phyloP scores from a whole-genome alignment of 2,797 vertebrate species.

The Sebastes glaucus region DNA sequence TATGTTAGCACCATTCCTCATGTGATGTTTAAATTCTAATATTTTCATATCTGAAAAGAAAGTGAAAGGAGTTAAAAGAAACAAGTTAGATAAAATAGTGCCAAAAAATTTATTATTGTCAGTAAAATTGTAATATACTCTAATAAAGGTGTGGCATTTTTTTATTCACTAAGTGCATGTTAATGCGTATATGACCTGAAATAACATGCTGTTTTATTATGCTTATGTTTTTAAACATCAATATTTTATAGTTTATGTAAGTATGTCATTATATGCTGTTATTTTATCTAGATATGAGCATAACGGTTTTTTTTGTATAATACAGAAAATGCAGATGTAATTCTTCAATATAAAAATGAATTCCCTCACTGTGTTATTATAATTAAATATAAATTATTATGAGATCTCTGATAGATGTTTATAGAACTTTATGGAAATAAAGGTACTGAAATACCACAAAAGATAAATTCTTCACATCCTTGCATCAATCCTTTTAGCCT shows the following conservation, averaged over 20 bases:
- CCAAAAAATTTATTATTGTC: neutral
- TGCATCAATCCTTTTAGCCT: neutral
- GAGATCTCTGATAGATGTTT: neutral
- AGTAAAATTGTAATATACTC: accelerated
- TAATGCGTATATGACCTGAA: neutral
- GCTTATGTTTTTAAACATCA: neutral
- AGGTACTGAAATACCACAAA: neutral
- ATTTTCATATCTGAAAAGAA: neutral
- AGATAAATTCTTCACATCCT: neutral
- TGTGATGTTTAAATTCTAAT: neutral
- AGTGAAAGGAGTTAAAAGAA: neutral
- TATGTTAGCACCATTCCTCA: neutral
- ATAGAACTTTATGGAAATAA: neutral
- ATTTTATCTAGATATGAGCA: neutral
- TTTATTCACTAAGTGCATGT: neutral
- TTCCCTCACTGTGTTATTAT: no score
- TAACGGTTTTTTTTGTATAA: neutral
- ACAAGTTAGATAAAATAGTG: neutral
- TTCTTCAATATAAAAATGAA: neutral
- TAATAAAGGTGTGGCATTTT: neutral
- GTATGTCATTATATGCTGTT: neutral
- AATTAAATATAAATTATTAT: neutral
- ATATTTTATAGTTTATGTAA: neutral
- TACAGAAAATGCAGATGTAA: neutral
- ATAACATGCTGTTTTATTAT: neutral